Conservation (phyloP, 2,888 invertebrate species). For the Cantharis rufa region DNA sequence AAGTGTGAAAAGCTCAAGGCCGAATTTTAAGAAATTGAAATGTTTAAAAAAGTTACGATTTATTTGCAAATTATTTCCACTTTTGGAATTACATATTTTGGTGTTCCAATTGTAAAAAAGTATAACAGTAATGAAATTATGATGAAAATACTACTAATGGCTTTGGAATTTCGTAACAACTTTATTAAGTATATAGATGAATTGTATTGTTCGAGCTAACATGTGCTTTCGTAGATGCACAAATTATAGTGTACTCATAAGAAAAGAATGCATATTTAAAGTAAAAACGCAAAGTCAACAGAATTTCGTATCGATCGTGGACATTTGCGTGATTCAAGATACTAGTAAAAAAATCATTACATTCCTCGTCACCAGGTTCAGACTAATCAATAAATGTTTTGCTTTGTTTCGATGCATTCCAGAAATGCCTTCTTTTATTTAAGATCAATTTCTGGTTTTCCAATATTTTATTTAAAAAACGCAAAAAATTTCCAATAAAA, state of each 20-base stretch:
- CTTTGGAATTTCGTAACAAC: background rate
- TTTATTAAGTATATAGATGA: background rate
- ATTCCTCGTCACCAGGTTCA: conserved; percentile 36
- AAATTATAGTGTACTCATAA: conserved; percentile 14
- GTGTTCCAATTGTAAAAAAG: background rate
- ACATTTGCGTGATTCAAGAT: conserved; percentile 33
- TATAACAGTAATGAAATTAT: background rate
- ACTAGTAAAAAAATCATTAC: conserved; percentile 32
- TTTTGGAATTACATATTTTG: background rate
- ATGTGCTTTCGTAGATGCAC: background rate
- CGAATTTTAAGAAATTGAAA: background rate
- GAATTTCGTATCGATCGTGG: conserved; percentile 30
- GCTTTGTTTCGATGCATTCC: conserved; percentile 5
- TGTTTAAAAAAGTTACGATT: background rate
- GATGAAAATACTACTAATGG: background rate
- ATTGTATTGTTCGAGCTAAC: background rate
- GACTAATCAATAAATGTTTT: conserved; percentile 35
- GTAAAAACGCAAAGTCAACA: conserved; percentile 12
- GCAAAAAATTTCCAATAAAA: no score
- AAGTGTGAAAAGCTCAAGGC: background rate
- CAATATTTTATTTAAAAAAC: background rate
- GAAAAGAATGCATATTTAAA: conserved; percentile 22
- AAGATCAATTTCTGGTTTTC: background rate
- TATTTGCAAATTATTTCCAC: background rate
- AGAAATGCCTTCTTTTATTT: background rate